These are phyloP conservation scores for Pteronotus mesoamericanus DNA, from an alignment of 2,797 vertebrate genomes.

Conservation along the genomic window DNA sequence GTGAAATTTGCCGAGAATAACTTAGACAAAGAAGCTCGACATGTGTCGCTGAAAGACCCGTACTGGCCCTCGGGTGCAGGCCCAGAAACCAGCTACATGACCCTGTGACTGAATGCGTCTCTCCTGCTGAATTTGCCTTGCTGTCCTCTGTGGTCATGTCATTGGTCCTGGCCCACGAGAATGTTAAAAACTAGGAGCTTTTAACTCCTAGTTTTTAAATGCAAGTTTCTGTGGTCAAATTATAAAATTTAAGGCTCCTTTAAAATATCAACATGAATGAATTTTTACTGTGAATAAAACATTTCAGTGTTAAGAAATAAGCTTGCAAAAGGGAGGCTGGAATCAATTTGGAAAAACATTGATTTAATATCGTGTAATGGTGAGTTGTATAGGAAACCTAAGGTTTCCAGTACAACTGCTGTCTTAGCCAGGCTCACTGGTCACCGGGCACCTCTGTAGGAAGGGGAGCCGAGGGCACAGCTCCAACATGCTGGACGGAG, in stretches of 20 bases:
- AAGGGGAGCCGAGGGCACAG: background rate
- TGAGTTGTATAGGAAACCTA: background rate
- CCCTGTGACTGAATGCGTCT: background rate
- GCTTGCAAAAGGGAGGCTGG: background rate
- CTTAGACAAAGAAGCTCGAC: conserved; percentile 17
- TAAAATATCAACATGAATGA: background rate
- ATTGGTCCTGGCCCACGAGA: background rate
- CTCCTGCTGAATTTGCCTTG: background rate
- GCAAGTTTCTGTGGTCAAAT: background rate
- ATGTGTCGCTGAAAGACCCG: background rate
- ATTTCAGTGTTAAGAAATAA: background rate
- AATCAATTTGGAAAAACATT: background rate
- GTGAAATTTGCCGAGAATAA: conserved; percentile 41
- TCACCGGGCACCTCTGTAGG: background rate
- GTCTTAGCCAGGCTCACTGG: background rate
- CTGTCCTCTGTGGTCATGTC: background rate
- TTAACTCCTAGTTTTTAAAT: background rate
- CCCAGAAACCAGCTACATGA: conserved; percentile 9
- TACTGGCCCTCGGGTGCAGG: background rate
- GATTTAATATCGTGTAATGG: too few relatives aligned
- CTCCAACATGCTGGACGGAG: background rate
- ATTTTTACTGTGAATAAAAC: background rate
- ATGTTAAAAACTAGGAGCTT: background rate
- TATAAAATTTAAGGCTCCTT: background rate
- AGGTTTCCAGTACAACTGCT: background rate